phyloP scores from a whole-genome alignment of 2,888 invertebrate genomes.

The Drosophila austrosaltans region DNA sequence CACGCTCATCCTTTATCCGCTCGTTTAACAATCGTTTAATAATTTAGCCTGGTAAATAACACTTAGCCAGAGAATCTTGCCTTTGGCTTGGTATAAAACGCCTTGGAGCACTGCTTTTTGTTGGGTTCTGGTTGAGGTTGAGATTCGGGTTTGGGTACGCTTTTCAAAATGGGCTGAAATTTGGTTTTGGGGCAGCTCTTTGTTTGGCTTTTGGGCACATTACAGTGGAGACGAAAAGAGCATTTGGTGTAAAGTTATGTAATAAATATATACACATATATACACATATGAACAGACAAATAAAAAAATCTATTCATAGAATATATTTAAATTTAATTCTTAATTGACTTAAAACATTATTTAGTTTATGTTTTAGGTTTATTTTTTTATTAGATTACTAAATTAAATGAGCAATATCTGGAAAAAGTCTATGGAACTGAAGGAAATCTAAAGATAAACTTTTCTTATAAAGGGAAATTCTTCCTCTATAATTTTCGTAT shows the following conservation, averaged over 20 bases:
- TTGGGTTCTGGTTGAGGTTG: conserved; percentile 12
- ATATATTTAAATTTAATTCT: too few species aligned
- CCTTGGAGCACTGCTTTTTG: conserved; percentile 16
- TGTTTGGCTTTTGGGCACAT: neutral
- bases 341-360: too few species aligned
- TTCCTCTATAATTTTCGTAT: too few species aligned
- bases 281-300: too few species aligned
- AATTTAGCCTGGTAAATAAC: conserved; percentile 81
- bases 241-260: neutral
- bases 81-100: conserved; percentile 28
- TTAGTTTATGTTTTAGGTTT: too few species aligned
- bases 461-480: too few species aligned
- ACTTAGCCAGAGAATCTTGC: conserved; percentile 59
- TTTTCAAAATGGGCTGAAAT: conserved; percentile 16
- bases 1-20: conserved; percentile 80
- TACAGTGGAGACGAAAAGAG: neutral
- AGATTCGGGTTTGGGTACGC: conserved; percentile 35
- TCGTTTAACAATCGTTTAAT: conserved; percentile 81
- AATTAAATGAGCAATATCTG: too few species aligned
- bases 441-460: too few species aligned
- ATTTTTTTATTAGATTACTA: too few species aligned
- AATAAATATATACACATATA: neutral
- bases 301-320: too few species aligned
- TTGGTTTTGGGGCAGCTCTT: conserved; percentile 27
- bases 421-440: too few species aligned